Evolutionary conservation across 2,888 invertebrate species (phyloP).

Genomic region (Platynereis dumerilii): DNA sequence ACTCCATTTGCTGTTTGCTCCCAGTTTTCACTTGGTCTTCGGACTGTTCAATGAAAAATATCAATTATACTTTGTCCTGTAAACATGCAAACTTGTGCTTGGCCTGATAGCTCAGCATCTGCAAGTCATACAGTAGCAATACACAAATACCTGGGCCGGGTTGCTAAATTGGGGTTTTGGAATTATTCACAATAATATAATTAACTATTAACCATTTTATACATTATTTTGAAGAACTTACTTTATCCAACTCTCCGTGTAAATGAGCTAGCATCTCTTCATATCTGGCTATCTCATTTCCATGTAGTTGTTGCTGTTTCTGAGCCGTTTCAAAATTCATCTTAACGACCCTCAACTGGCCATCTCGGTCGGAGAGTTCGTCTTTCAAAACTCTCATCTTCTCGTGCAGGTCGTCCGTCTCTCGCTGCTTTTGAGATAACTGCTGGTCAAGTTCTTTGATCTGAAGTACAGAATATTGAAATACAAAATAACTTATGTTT

Average conservation of each 20-base stretch:
- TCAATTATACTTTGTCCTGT: too few relatives aligned
- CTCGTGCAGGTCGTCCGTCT: slow-evolving; percentile 49
- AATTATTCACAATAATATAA: too few relatives aligned
- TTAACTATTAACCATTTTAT: too few relatives aligned
- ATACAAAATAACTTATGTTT: background rate
- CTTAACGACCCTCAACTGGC: slow-evolving; percentile 54
- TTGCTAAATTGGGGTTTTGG: too few relatives aligned
- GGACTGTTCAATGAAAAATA: background rate
- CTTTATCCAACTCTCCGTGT: slow-evolving; percentile 54
- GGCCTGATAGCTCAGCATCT: too few relatives aligned
- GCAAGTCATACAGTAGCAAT: too few relatives aligned
- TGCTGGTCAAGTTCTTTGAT: slow-evolving; percentile 24
- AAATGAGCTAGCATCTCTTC: slow-evolving; percentile 58
- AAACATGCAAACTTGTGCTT: too few relatives aligned
- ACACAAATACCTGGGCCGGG: too few relatives aligned
- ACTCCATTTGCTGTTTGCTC: slow-evolving; percentile 49
- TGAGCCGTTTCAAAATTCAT: slow-evolving; percentile 57
- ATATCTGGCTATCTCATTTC: slow-evolving; percentile 56
- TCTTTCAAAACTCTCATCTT: slow-evolving; percentile 52
- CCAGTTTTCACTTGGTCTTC: background rate
- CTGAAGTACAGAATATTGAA: too few relatives aligned
- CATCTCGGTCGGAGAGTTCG: slow-evolving; percentile 57
- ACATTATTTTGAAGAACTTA: too few relatives aligned
- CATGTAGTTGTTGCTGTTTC: slow-evolving; percentile 55
- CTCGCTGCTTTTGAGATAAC: slow-evolving; percentile 38